Evolutionary conservation across 2,113 vertebrate genomes (phyloP), one percentile per base, ranked within the genome.

Genomic region (Megaceryle torquata): DNA sequence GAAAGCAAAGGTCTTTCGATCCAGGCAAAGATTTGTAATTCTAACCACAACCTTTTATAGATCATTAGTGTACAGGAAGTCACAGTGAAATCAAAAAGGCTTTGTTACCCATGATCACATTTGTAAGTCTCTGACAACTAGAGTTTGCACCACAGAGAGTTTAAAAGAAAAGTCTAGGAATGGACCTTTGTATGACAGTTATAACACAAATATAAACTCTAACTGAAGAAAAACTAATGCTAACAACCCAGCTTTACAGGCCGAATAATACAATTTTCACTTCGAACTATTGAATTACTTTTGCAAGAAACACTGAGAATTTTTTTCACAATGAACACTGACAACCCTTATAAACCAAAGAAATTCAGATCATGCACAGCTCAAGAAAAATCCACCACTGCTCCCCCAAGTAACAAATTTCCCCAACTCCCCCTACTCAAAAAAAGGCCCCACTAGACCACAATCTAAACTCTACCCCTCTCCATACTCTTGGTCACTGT

Each of bases 41-140:
- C 92, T 94, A 96, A 95, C 92, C 77, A 81, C 92, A 96, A 88
- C 37, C 64, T 94, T 95, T 96, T 95, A 89, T 24, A 89, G 89
- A 86, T 96, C 85, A 68, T 96, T 93, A 96, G 77, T 1, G n/a
- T 54, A 71, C 57, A 95, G 79, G 84, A 96, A 93, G 77, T 43
- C 82, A 90, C 48, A 46, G 60, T 3, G 17, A 96, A 95, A 96
- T 94, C 77, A 96, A 87, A 97, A 56, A 72, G 46, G 39, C 26
- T 77, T 82, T 85, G 85, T 91, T 61, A 88, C 37, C 60, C 80
- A 37, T 29, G 50, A 77, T 88, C 83, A 74, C 41, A 85, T 78
- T 81, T 88, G 43, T 59, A 89, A 68, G 57, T 5, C 33, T 69
- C 65, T 82, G 88, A 91, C 57, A 88, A 74, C 17, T 24, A 31